Evolutionary conservation across 2,888 invertebrate species (phyloP).

Genomic region (Agrilus cyanescens): DNA sequence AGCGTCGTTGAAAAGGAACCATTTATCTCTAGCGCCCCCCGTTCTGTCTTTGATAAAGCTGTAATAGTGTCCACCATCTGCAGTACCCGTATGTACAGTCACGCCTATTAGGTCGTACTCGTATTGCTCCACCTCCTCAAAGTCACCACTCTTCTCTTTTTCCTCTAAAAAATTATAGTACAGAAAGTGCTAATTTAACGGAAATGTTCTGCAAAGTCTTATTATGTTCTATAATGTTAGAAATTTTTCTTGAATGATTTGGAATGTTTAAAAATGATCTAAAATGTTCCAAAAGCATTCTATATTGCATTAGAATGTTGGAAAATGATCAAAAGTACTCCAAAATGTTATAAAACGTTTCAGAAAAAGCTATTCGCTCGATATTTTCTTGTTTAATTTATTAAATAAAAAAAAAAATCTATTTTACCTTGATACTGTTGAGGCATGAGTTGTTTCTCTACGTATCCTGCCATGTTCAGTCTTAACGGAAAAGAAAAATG

Average conservation of each 20-base stretch:
- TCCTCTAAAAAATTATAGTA: constrained; percentile 41
- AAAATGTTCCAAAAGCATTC: no score
- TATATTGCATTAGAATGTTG: no score
- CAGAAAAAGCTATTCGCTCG: no score
- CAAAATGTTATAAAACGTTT: no score
- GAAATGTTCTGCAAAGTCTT: not conserved
- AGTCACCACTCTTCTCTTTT: constrained; percentile 43
- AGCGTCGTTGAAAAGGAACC: constrained; percentile 87
- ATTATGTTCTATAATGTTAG: not conserved
- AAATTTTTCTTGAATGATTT: no score
- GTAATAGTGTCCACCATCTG: constrained; percentile 95
- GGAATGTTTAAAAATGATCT: no score
- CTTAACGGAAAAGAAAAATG: constrained; percentile 92
- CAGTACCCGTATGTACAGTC: constrained; percentile 95
- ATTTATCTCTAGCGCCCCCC: constrained; percentile 66
- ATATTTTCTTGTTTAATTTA: not conserved
- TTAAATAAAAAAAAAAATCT: not conserved
- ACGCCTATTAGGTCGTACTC: constrained; percentile 65
- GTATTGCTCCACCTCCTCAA: constrained; percentile 49
- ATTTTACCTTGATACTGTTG: constrained; percentile 65
- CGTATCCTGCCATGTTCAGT: constrained; percentile 89
- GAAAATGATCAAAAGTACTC: no score
- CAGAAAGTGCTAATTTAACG: not conserved
- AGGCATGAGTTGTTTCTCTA: constrained; percentile 86
- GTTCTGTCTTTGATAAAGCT: constrained; percentile 86